Conservation (phyloP, 2,888 invertebrate species). For the Zonitis immaculata region DNA sequence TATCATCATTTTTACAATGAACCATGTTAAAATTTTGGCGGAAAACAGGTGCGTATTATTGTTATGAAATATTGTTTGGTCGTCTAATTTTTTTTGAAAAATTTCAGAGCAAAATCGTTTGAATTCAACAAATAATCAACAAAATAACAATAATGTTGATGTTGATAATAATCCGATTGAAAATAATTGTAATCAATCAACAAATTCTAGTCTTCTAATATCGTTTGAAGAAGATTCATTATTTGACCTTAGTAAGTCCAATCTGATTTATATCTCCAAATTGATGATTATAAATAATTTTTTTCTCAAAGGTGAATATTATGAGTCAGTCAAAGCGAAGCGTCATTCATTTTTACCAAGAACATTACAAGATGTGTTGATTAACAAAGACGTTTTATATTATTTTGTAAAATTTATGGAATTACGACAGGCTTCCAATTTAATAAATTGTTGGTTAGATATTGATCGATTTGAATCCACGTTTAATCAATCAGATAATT, state of each 20-base stretch:
- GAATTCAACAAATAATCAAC: background rate
- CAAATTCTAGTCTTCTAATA: background rate
- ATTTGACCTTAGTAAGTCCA: slow-evolving; percentile 40
- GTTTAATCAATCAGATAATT: slow-evolving; percentile 23
- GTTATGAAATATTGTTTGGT: too few relatives aligned
- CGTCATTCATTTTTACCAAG: slow-evolving; percentile 63
- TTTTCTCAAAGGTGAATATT: slow-evolving; percentile 37
- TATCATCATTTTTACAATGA: slow-evolving; percentile 33
- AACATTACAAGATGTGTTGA: slow-evolving; percentile 68
- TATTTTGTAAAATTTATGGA: slow-evolving; percentile 87
- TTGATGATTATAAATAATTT: too few relatives aligned
- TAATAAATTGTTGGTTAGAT: slow-evolving; percentile 73
- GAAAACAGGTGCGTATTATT: slow-evolving; percentile 56
- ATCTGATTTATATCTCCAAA: too few relatives aligned
- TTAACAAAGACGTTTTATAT: slow-evolving; percentile 72
- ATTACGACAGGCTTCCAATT: slow-evolving; percentile 59
- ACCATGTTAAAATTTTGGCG: slow-evolving; percentile 76
- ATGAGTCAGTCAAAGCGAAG: slow-evolving; percentile 27
- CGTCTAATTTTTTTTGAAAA: background rate
- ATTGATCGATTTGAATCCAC: slow-evolving; percentile 62
- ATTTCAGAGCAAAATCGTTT: slow-evolving; percentile 9
- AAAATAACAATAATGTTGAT: background rate
- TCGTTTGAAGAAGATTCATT: slow-evolving; percentile 43
- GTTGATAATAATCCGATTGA: background rate
- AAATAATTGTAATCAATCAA: background rate